Evolutionary conservation across 2,797 vertebrate genomes (phyloP), one percentile per base, ranked within the genome.

Genomic region (Pempheris klunzingeri): DNA sequence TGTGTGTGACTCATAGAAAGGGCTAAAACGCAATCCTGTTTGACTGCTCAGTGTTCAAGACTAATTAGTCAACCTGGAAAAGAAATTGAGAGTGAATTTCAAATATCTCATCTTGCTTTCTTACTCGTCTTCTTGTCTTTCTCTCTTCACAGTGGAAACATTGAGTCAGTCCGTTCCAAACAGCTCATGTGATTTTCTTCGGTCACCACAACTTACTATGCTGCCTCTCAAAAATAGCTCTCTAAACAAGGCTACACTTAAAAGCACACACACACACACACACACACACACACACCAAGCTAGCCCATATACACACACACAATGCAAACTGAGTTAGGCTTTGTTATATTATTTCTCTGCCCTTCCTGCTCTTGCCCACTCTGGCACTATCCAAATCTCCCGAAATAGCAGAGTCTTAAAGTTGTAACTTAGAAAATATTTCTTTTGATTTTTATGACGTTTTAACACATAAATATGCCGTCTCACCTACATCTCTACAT

Each of bases 181-280:
- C 64, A 47, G 77, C 83, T 88, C 87, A 87, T 90, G 91, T 92
- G 88, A 92, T 91, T 93, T 87, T 87, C 82, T 90, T 91, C 89
- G 82, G 81, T 88, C 49, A 84, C 88, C 90, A 83, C 89, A 87
- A 79, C 90, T 92, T 92, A 92, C 89, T 91, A 92, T 82, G 90
- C 84, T 83, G 83, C 79, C 11, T 74, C 71, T 79, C 65, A 87
- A 92, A 90, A 92, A 92, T 92, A 93, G 89, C 88, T 82, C 81
- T 69, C 62, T 64, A 53, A 81, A 90, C 85, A 90, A 86, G 75
- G 77, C 82, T 78, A 77, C 78, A 82, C 82, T 82, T 71, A 80
- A 74, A 87, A 49, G 50, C 47, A 64, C 73, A 39, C 24, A 20
- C 49, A 39, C 22, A n/a, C 22, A 53, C 28, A 22, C 39, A 44